Evolutionary conservation across 2,888 invertebrate species (phyloP), one percentile per base, ranked within the genome.

Genomic region (Drosophila mimetica): DNA sequence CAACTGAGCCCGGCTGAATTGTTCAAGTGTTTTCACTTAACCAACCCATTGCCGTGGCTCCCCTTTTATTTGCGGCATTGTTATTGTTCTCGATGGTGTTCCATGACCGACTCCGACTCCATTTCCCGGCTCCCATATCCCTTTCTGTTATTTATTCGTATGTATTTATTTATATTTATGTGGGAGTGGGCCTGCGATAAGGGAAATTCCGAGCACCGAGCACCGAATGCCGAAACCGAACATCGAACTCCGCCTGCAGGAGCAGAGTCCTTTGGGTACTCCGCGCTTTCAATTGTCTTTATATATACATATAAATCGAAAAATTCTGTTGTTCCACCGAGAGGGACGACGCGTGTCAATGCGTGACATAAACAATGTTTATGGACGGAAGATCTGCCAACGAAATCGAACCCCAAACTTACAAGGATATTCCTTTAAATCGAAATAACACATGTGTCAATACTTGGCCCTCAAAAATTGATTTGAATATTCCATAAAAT

Each of bases 231-330:
- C 16, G 46, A 42, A 22, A 22, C 36, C 18, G 28, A 60, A 22
- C 20, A 46, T 32, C 22, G 63, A 63, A 22, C 51, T 25, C 13
- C 50, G 50, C 42, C 28, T 28, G 65, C 63, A 50, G 65, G 18
- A 32, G 30, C 34, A 30, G 32, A 16, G 22, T 57, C 34, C 41
- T 60, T 36, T 39, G 42, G 60, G 36, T 25, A 52, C 28, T 30
- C 28, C 59, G 20, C 42, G 54, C 67, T 54, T 65, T 65, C 55
- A 55, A 67, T 67, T 52, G 63, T 55, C 61, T 39, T 50, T 63
- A 22, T 30, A 66, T 55, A 55, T 57, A 76, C 67, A 76, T 84
- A 82, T 79, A 85, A 82, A 87, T 87, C 64, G 86, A 87, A 87
- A 75, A 74, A 51, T 75, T 39, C 59, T 57, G 53, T 51, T 65